Conservation (phyloP, 2,797 vertebrate genomes). For the Peromyscus attwateri region DNA sequence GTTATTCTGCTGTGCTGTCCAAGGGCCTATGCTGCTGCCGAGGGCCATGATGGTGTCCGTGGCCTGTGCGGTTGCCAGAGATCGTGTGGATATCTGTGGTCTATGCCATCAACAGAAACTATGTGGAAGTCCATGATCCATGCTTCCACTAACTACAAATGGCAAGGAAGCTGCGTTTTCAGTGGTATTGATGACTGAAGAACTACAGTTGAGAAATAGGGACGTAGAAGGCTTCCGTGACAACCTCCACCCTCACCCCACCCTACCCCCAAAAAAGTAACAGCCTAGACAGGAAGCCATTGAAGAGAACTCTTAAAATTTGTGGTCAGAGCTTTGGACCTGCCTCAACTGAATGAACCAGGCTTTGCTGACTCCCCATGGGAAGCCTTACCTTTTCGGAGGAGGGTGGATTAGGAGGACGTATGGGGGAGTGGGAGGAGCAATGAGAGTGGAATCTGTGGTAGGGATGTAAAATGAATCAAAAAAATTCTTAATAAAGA, state of each 20-base stretch:
- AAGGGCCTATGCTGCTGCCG: background rate
- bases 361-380: too few relatives aligned
- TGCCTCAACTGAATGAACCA: too few relatives aligned
- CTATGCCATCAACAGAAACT: background rate
- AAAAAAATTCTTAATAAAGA: too few relatives aligned
- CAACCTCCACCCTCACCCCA: background rate
- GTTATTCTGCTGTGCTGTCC: background rate
- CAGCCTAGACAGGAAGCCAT: background rate
- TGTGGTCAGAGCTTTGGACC: too few relatives aligned
- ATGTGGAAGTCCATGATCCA: background rate
- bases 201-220: background rate
- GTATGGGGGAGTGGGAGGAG: too few relatives aligned
- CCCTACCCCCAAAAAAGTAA: background rate
- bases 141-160: background rate
- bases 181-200: background rate
- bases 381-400: too few relatives aligned
- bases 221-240: background rate
- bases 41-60: background rate
- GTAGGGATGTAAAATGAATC: too few relatives aligned
- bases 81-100: background rate
- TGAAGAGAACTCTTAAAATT: background rate
- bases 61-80: background rate
- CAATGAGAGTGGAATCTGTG: too few relatives aligned
- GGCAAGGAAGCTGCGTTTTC: background rate
- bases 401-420: too few relatives aligned